Evolutionary conservation across 2,113 vertebrate genomes (phyloP).

Genomic region (Himantopus leucocephalus): DNA sequence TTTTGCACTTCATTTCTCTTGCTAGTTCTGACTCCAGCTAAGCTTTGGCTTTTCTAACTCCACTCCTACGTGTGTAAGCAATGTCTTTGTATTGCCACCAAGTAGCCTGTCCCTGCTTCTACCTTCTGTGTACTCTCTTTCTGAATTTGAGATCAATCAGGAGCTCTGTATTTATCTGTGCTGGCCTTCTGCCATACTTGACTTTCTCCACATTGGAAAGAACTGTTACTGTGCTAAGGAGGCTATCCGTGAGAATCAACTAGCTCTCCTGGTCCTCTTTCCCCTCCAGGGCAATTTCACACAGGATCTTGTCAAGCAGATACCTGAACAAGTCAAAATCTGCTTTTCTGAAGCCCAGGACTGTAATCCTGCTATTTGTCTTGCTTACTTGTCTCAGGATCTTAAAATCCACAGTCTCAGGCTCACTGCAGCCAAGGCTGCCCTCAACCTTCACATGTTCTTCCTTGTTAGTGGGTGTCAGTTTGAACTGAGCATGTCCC

Average conservation of each 20-base stretch:
- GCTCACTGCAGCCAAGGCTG: background rate
- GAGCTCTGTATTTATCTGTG: background rate
- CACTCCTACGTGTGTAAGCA: background rate
- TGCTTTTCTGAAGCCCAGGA: background rate
- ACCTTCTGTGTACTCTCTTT: background rate
- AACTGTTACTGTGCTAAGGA: background rate
- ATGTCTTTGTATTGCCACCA: background rate
- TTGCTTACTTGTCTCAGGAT: background rate
- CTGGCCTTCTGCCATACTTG: background rate
- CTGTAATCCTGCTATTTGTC: background rate
- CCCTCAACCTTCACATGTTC: background rate
- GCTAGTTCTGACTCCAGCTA: background rate
- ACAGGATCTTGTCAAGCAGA: background rate
- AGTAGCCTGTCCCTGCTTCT: background rate
- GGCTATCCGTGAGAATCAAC: background rate
- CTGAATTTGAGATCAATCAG: background rate
- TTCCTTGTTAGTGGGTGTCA: background rate
- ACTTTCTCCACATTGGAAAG: background rate
- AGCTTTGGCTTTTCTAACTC: background rate
- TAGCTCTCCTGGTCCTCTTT: background rate
- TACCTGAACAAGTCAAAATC: background rate
- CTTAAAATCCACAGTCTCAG: background rate
- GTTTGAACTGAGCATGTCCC: background rate
- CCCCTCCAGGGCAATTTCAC: background rate
- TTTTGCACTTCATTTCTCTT: background rate